A percentile compares a stretch with the other conserved stretches of the same genome.
These are phyloP conservation scores for Machaerirhynchus nigripectus DNA, from an alignment of 2,113 vertebrate species.

Conservation along the genomic window DNA sequence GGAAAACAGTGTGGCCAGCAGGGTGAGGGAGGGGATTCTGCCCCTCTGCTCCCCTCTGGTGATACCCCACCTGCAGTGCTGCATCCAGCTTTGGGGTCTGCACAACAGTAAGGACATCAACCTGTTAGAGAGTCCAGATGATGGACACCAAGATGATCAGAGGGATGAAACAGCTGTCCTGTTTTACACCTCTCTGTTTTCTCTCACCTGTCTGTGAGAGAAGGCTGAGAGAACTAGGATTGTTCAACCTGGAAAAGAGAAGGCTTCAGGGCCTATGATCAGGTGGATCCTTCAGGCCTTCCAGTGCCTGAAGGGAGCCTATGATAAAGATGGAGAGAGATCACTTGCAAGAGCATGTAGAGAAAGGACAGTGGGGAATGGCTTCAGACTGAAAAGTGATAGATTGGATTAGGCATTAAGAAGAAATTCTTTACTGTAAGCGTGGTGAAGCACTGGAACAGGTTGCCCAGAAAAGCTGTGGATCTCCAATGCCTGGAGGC, in stretches of 20 bases:
- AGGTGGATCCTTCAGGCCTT: not conserved
- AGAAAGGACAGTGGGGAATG: not conserved
- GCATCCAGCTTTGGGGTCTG: not conserved
- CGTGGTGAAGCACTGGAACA: not conserved
- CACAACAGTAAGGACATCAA: not conserved
- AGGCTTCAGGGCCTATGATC: not conserved
- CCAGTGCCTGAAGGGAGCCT: not conserved
- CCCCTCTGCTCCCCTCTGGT: accelerated
- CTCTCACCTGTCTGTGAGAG: no score
- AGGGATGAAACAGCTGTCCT: not conserved
- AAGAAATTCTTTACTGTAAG: not conserved
- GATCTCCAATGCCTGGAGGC: not conserved
- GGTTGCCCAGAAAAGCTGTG: not conserved
- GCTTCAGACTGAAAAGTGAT: not conserved
- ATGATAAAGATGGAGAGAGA: not conserved
- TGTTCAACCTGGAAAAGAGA: not conserved
- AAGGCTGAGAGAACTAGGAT: not conserved
- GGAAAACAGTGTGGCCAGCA: accelerated
- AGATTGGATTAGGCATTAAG: not conserved
- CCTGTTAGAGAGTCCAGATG: no score
- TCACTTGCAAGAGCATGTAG: not conserved
- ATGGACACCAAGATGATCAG: not conserved
- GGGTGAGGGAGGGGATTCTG: accelerated
- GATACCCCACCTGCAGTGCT: accelerated
- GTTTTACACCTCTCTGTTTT: no score